Evolutionary conservation across 2,888 invertebrate genomes (phyloP).

Genomic region (Diadegma fenestrale): DNA sequence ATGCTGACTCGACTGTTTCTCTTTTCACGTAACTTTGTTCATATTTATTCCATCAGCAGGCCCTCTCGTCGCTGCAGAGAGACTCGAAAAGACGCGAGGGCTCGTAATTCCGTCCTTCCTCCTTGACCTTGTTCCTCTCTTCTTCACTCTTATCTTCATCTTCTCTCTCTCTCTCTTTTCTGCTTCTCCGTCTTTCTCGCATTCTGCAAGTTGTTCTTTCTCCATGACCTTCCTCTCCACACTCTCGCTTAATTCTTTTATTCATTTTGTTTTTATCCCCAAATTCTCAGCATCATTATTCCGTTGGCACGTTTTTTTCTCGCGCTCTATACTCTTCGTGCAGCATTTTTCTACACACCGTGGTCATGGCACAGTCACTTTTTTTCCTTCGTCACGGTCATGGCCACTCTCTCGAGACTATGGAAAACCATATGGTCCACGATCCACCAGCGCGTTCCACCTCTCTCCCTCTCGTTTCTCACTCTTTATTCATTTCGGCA

Average conservation of each 20-base stretch:
- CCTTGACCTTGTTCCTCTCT: slow-evolving; percentile 65
- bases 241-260: slow-evolving; percentile 31
- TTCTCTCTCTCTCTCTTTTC: slow-evolving; percentile 7
- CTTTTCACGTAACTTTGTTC: slow-evolving; percentile 37
- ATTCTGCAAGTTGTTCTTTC: slow-evolving; percentile 25
- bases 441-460: slow-evolving; percentile 17
- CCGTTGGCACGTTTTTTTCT: slow-evolving; percentile 40
- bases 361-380: slow-evolving; percentile 62
- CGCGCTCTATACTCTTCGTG: slow-evolving; percentile 22
- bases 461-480: slow-evolving; percentile 21
- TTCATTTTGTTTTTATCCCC: slow-evolving; percentile 61
- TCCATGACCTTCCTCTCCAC: slow-evolving; percentile 62
- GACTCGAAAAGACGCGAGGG: slow-evolving; percentile 23
- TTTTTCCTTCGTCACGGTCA: slow-evolving; percentile 65
- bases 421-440: slow-evolving; percentile 64
- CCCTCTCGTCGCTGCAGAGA: background rate
- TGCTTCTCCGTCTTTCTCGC: slow-evolving; percentile 19
- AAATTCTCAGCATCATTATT: slow-evolving; percentile 62
- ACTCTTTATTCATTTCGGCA: slow-evolving; percentile 25
- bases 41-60: slow-evolving; percentile 16
- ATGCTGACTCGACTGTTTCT: slow-evolving; percentile 55
- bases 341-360: slow-evolving; percentile 61
- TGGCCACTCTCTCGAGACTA: slow-evolving; percentile 57
- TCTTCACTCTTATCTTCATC: slow-evolving; percentile 57
- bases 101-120: slow-evolving; percentile 63